Evolutionary conservation across 2,113 vertebrate genomes (phyloP).

Genomic region (Paratilapia polleni): DNA sequence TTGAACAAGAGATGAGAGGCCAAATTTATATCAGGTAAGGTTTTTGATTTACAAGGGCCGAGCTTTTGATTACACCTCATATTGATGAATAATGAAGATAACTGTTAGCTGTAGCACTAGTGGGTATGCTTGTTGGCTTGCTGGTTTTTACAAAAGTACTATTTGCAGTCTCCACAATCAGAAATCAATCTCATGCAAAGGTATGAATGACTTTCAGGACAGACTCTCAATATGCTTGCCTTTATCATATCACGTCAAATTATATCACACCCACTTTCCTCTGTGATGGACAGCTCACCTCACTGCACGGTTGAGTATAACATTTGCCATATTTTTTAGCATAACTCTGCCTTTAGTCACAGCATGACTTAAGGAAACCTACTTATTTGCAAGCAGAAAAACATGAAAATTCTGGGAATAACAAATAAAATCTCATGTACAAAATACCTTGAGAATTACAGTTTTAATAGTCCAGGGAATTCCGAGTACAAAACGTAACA

Average conservation of each 20-base stretch:
- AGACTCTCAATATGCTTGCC: not conserved
- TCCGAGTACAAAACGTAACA: constrained; percentile 25
- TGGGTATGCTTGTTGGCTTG: not conserved
- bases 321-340: not conserved
- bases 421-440: constrained; percentile 1
- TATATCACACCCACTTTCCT: not conserved
- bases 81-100: not conserved
- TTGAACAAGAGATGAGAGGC: not conserved
- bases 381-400: not conserved
- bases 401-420: not conserved
- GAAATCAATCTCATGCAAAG: too few species aligned
- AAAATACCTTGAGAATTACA: constrained; percentile 14
- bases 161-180: not conserved
- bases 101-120: too few species aligned
- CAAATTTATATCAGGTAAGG: not conserved
- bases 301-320: not conserved
- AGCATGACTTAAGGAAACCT: not conserved
- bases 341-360: not conserved
- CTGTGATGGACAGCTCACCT: not conserved
- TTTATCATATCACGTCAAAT: not conserved
- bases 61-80: not conserved
- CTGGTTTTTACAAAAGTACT: not conserved
- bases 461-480: constrained; percentile 13
- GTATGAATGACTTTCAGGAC: too few species aligned
- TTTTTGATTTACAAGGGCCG: not conserved